Evolutionary conservation across 2,888 invertebrate genomes (phyloP).

Genomic region (Melieria crassipennis): DNA sequence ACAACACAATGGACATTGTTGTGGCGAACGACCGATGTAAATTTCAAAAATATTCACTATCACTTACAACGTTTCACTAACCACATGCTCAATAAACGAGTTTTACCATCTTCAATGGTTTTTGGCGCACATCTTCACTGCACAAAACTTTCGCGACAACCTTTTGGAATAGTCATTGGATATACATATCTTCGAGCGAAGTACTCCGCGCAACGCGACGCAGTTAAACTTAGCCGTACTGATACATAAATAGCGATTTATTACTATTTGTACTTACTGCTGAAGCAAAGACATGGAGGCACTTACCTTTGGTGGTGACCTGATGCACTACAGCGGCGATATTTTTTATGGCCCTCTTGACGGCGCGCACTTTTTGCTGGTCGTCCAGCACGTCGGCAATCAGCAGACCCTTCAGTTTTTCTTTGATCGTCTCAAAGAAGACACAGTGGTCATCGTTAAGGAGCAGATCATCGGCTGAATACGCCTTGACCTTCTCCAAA

Average conservation of each 20-base stretch:
- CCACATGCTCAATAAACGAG: too few relatives aligned
- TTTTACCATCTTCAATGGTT: too few relatives aligned
- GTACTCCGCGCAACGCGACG: too few relatives aligned
- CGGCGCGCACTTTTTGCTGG: conserved; percentile 73
- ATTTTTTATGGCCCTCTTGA: conserved; percentile 79
- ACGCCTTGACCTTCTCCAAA: conserved; percentile 78
- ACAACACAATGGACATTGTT: too few relatives aligned
- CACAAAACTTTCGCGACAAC: too few relatives aligned
- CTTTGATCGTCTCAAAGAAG: conserved; percentile 84
- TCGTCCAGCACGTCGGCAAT: conserved; percentile 74
- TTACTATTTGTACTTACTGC: conserved; percentile 16
- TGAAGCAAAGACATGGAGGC: neutral
- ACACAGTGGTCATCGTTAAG: conserved; percentile 78
- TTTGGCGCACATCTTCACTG: too few relatives aligned
- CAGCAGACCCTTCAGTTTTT: conserved; percentile 82
- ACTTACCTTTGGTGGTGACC: conserved; percentile 68
- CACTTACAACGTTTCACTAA: too few relatives aligned
- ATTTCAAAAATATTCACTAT: too few relatives aligned
- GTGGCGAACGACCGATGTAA: too few relatives aligned
- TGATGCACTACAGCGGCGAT: conserved; percentile 79
- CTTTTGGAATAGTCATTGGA: too few relatives aligned
- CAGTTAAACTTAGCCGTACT: neutral
- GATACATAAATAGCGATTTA: neutral
- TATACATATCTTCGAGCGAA: too few relatives aligned
- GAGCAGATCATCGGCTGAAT: conserved; percentile 79